These are phyloP conservation scores for Paracentrotus lividus DNA, from an alignment of 53 echinoderm and acorn worm species.

Conservation along the genomic window DNA sequence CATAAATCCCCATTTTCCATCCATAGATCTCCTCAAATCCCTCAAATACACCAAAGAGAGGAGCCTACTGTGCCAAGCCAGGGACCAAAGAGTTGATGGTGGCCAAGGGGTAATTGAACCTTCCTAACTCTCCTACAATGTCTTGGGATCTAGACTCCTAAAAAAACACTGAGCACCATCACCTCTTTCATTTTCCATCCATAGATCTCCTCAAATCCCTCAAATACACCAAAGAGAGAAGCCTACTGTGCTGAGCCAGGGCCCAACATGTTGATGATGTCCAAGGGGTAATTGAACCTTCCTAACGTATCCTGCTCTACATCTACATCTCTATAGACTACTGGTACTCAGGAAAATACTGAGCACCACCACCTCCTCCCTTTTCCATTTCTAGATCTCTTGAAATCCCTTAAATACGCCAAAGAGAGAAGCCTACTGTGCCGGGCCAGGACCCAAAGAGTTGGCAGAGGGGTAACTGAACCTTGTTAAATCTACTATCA, in stretches of 20 bases:
- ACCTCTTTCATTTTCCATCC: not conserved
- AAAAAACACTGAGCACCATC: not conserved
- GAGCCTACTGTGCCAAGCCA: not conserved
- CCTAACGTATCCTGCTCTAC: not conserved
- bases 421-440: constrained; percentile 9
- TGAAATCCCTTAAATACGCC: not conserved
- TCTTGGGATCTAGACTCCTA: not conserved
- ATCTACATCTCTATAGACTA: not conserved
- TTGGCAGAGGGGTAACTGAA: not conserved
- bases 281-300: constrained; percentile 26
- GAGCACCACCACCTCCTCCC: not conserved
- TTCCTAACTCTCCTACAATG: not conserved
- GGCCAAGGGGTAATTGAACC: constrained; percentile 11
- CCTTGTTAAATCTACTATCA: not conserved
- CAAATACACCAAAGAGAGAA: constrained; percentile 13
- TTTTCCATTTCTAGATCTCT: not conserved
- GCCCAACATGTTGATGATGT: not conserved
- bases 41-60: constrained; percentile 14
- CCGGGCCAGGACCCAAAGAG: not conserved
- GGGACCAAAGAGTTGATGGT: not conserved
- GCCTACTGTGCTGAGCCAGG: not conserved
- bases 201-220: constrained; percentile 15
- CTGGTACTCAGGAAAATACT: not conserved
- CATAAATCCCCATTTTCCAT: not conserved
- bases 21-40: not conserved